Conservation (phyloP, 2,797 vertebrate species). For the Uromys caudimaculatus region DNA sequence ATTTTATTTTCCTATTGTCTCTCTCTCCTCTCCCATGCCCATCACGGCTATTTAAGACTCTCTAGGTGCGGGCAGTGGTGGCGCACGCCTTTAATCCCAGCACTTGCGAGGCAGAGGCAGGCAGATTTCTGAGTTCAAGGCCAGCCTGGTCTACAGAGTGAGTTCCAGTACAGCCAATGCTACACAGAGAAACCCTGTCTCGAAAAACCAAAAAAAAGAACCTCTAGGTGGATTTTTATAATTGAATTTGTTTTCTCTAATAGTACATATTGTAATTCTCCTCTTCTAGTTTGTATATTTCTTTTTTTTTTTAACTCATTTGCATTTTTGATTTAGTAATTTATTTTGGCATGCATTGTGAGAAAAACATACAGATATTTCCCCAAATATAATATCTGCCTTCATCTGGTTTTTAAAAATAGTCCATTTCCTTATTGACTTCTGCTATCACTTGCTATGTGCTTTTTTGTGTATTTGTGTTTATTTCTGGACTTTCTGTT, state of each 20-base stretch:
- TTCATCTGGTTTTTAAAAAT: not conserved
- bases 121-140: too few species aligned
- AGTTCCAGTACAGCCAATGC: too few species aligned
- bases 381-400: not conserved
- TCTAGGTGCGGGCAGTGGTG: too few species aligned
- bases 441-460: not conserved
- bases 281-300: not conserved
- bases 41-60: not conserved
- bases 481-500: not conserved
- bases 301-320: not conserved
- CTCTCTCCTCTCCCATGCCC: too few species aligned
- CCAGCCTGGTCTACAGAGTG: too few species aligned
- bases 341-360: slow-evolving; percentile 12
- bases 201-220: too few species aligned
- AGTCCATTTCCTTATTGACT: not conserved
- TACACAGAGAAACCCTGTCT: too few species aligned
- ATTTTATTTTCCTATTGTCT: slow-evolving; percentile 9
- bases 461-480: not conserved
- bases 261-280: not conserved
- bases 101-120: too few species aligned
- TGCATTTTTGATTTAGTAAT: slow-evolving; percentile 30
- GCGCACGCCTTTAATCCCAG: too few species aligned
- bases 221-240: not conserved
- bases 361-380: not conserved
- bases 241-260: not conserved